These are phyloP conservation scores for Pseudorasbora parva DNA, from an alignment of 2,113 vertebrate species.

Conservation along the genomic window DNA sequence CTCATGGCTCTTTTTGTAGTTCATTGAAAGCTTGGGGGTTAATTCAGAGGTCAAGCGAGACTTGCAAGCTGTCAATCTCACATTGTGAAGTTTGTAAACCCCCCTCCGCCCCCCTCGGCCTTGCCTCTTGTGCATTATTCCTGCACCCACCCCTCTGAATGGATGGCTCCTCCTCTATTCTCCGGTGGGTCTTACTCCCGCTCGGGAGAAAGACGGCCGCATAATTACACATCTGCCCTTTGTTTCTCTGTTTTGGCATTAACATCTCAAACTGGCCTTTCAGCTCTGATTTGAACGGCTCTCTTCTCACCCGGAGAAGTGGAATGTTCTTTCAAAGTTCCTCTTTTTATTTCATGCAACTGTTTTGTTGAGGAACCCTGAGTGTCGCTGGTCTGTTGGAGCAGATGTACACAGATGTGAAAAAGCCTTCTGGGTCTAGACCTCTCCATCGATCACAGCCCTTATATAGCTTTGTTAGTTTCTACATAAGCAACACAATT, in stretches of 20 bases:
- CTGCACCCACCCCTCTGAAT: slow-evolving; percentile 71
- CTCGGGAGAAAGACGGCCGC: slow-evolving; percentile 68
- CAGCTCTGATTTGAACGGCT: slow-evolving; percentile 64
- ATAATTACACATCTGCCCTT: slow-evolving; percentile 82
- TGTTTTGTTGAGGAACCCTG: slow-evolving; percentile 51
- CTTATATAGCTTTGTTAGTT: slow-evolving; percentile 73
- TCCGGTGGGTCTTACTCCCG: slow-evolving; percentile 70
- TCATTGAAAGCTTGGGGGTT: slow-evolving; percentile 76
- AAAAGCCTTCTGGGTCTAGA: slow-evolving; percentile 67
- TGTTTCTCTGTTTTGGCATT: slow-evolving; percentile 72
- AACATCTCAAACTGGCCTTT: slow-evolving; percentile 78
- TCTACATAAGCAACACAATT: slow-evolving; percentile 65
- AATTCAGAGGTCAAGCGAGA: slow-evolving; percentile 83
- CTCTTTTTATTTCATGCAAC: slow-evolving; percentile 48
- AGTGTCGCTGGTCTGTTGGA: slow-evolving; percentile 22
- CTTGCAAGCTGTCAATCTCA: slow-evolving; percentile 81
- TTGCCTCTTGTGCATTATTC: slow-evolving; percentile 63
- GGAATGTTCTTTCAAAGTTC: slow-evolving; percentile 46
- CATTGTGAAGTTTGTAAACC: slow-evolving; percentile 69
- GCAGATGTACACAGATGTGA: slow-evolving; percentile 67
- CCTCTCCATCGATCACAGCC: slow-evolving; percentile 68
- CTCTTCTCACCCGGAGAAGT: slow-evolving; percentile 61
- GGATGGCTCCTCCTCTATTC: slow-evolving; percentile 73
- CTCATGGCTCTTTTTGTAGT: slow-evolving; percentile 74
- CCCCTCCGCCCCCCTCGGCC: slow-evolving; percentile 47